Percentiles rank a stretch among this genome's conserved stretches.
Conservation (phyloP, 2,113 vertebrate species). For the Catharus bicknelli region DNA sequence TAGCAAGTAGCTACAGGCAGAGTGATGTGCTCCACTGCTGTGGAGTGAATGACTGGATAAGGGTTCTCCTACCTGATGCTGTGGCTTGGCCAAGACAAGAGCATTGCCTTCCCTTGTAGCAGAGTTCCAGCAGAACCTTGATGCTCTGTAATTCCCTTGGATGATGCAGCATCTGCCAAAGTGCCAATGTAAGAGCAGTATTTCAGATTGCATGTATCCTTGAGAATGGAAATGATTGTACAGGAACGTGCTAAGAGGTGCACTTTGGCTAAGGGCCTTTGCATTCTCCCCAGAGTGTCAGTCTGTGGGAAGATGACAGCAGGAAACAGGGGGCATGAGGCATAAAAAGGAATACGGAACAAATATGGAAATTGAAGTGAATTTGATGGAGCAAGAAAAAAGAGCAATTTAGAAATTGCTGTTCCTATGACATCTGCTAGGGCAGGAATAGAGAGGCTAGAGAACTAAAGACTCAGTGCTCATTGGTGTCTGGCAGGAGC, state of each 20-base stretch:
- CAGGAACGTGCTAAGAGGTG: not conserved
- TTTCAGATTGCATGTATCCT: not conserved
- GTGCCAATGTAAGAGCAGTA: not conserved
- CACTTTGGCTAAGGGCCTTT: not conserved
- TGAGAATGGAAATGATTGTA: not conserved
- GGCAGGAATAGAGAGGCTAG: not conserved
- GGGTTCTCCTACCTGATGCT: not conserved
- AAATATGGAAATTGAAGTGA: not conserved
- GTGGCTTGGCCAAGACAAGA: not conserved
- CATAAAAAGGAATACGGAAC: not conserved
- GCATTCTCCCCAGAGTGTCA: not conserved
- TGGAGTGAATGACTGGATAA: not conserved
- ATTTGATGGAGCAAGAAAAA: not conserved
- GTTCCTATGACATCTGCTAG: not conserved
- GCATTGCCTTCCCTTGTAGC: not conserved
- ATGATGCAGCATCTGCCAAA: slow-evolving; percentile 9
- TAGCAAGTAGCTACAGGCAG: not conserved
- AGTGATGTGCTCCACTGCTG: not conserved
- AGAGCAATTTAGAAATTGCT: not conserved
- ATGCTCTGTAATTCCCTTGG: not conserved
- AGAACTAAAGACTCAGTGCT: not conserved
- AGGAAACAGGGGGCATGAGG: not conserved
- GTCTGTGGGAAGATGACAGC: not conserved
- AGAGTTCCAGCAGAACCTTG: not conserved
- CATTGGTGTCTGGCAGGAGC: not conserved